Evolutionary conservation across 2,797 vertebrate species (phyloP), one percentile per base, ranked within the genome.

Genomic region (Ctenopoma kingsleyae): DNA sequence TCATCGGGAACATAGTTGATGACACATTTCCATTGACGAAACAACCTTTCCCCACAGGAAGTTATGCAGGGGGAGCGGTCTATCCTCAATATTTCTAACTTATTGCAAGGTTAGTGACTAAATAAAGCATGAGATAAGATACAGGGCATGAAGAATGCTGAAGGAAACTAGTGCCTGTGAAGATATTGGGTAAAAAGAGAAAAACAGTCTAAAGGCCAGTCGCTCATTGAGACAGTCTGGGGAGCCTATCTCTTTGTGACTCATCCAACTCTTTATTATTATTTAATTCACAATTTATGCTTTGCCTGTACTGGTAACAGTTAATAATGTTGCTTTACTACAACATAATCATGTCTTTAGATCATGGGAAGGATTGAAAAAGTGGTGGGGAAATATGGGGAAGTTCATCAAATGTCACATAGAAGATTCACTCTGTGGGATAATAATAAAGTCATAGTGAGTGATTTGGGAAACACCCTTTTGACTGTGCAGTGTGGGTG

Each of bases 201-300:
- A 63, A 57, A 66, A 52, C 59, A 25, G 50, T 59, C 54, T 67
- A 6, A 44, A 67, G 59, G 59, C 65, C 46, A 53, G 56, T 89
- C 89, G 90, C 65, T 87, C 56, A 58, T 73, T 53, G 16, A 75
- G 47, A 82, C 15, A 53, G 58, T 71, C 52, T 61, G 55, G 56
- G 51, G 58, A 52, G 38, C 78, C 23, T 44, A 10, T 36, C 46
- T 25, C 67, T 76, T 64, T 49, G 54, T 84, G 77, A 85, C 25
- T 85, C 67, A 76, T 51, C 12, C 16, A 51, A 32, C 2, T 1
- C 30, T 41, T 19, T 25, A 32, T 25, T 52, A 40, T 22, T 11
- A 53, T 65, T 76, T 69, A 44, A 82, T 79, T 78, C 48, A 70
- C 32, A 57, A 65, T 25, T 48, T 6, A 27, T 38, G 19, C 32